Percentiles rank a stretch among this genome's conserved stretches.
phyloP scores from a whole-genome alignment of 2,113 vertebrate species.

The Xiphophorus hellerii region DNA sequence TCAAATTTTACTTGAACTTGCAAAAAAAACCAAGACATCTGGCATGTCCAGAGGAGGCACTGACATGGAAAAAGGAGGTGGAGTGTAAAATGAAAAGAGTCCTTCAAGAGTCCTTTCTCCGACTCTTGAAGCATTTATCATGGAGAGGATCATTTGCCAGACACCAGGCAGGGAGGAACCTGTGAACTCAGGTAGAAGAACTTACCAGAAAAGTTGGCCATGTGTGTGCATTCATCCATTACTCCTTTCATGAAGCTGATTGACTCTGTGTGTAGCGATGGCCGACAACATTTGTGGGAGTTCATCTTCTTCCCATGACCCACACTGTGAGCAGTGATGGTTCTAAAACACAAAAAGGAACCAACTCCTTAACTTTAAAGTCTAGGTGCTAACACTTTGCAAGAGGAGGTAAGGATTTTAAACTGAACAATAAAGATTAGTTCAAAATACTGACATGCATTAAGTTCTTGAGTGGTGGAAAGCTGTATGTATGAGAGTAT shows the following conservation, averaged over 20 bases:
- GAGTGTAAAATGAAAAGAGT: too few relatives aligned
- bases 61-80: too few relatives aligned
- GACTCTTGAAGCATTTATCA: too few relatives aligned
- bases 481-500: too few relatives aligned
- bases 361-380: not conserved
- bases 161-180: not conserved
- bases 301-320: slow-evolving; percentile 23
- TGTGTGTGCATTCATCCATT: slow-evolving; percentile 98
- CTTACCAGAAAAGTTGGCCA: slow-evolving; percentile 96
- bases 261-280: slow-evolving; percentile 87
- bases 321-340: slow-evolving; percentile 3
- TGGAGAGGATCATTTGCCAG: too few relatives aligned
- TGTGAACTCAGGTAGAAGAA: not conserved
- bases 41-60: too few relatives aligned
- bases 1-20: too few relatives aligned
- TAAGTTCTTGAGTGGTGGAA: too few relatives aligned
- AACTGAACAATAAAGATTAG: not conserved
- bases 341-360: not conserved
- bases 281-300: slow-evolving; percentile 46
- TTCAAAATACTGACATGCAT: not conserved
- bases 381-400: not conserved
- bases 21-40: too few relatives aligned
- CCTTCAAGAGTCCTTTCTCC: too few relatives aligned
- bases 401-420: not conserved
- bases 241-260: slow-evolving; percentile 98